phyloP scores from a whole-genome alignment of 2,797 vertebrate species.

The Mionectes olivaceus region DNA sequence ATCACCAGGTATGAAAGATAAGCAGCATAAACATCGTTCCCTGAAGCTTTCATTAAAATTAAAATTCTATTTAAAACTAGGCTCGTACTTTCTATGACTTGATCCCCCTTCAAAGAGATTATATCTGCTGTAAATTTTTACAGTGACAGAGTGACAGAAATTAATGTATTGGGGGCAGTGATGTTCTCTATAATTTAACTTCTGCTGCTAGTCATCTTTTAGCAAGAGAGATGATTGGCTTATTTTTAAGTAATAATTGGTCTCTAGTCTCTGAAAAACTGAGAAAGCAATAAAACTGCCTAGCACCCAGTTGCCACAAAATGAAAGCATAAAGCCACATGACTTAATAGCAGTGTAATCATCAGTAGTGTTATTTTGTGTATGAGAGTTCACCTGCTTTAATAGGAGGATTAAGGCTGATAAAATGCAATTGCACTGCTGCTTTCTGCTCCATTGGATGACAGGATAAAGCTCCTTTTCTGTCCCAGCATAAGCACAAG shows the following conservation, averaged over 20 bases:
- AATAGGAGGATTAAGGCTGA: conserved; percentile 39
- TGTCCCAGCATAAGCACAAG: not conserved
- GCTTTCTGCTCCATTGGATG: not conserved
- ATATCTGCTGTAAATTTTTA: conserved; percentile 73
- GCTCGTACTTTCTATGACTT: conserved; percentile 70
- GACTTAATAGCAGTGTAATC: not conserved
- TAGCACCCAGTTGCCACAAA: not conserved
- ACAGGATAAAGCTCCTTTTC: conserved; percentile 37
- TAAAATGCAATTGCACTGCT: conserved; percentile 9
- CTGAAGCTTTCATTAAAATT: conserved; percentile 81
- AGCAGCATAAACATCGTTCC: conserved; percentile 77
- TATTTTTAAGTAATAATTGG: conserved; percentile 71
- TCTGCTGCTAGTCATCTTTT: conserved; percentile 54
- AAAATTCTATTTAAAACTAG: conserved; percentile 81
- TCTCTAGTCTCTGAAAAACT: conserved; percentile 55
- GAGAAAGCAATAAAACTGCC: conserved; percentile 28
- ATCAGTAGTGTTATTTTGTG: not conserved
- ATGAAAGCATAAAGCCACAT: not conserved
- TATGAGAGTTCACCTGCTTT: conserved; percentile 11
- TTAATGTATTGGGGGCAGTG: conserved; percentile 68
- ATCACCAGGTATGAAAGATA: conserved; percentile 83
- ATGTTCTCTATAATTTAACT: conserved; percentile 71
- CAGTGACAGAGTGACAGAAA: conserved; percentile 74
- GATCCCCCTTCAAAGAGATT: conserved; percentile 75
- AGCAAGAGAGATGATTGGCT: conserved; percentile 36